Evolutionary conservation across 2,888 invertebrate species (phyloP).

Genomic region (Chromoteleia sp.): DNA sequence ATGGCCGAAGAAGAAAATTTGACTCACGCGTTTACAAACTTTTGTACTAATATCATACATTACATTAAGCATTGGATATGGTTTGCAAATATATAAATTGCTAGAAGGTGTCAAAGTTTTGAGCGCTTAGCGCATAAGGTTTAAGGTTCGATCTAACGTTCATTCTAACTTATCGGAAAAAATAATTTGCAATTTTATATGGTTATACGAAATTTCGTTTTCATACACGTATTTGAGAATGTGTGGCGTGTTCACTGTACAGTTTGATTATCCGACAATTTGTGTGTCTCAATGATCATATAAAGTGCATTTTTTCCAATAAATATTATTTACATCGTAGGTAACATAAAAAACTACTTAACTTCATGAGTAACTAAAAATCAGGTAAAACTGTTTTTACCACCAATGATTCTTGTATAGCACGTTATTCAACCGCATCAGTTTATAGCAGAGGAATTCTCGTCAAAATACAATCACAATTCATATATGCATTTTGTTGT

Average conservation of each 20-base stretch:
- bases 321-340: slow-evolving; percentile 61
- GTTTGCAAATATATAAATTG: slow-evolving; percentile 64
- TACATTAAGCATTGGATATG: slow-evolving; percentile 46
- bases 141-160: slow-evolving; percentile 39
- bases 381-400: slow-evolving; percentile 68
- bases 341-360: slow-evolving; percentile 67
- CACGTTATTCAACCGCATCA: slow-evolving; percentile 44
- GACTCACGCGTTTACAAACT: neutral
- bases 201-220: slow-evolving; percentile 25
- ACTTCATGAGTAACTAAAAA: slow-evolving; percentile 63
- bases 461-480: neutral
- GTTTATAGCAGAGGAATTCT: slow-evolving; percentile 43
- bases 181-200: slow-evolving; percentile 49
- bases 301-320: slow-evolving; percentile 61
- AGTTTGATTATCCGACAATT: slow-evolving; percentile 2
- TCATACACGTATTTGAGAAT: neutral
- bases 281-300: slow-evolving; percentile 37
- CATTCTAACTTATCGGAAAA: slow-evolving; percentile 46
- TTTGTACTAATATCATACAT: slow-evolving; percentile 35
- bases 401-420: slow-evolving; percentile 66
- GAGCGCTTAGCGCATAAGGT: slow-evolving; percentile 28
- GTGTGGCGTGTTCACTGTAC: slow-evolving; percentile 11
- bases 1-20: neutral
- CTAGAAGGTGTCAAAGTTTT: slow-evolving; percentile 57
- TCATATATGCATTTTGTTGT: neutral